Evolutionary conservation across 2,888 invertebrate species (phyloP).

Genomic region (Drosophila longiperda): DNA sequence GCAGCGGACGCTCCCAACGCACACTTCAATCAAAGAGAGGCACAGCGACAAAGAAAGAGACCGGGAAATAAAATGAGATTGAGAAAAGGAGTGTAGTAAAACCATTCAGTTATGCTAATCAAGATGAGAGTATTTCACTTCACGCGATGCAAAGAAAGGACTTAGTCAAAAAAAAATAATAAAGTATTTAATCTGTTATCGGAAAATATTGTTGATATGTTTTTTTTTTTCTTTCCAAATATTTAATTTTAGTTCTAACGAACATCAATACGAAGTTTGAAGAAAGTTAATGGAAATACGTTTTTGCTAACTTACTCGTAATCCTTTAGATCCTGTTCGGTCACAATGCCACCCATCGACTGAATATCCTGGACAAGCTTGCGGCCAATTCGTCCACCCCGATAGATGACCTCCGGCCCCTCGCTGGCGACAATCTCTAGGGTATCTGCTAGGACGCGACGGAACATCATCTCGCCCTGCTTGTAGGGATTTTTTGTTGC

Average conservation of each 20-base stretch:
- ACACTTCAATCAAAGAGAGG: conserved; percentile 59
- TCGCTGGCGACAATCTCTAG: conserved; percentile 88
- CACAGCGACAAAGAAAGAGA: neutral
- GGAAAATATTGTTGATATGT: neutral
- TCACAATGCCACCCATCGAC: conserved; percentile 90
- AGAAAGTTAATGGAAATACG: neutral
- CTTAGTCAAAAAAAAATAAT: neutral
- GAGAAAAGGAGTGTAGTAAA: neutral
- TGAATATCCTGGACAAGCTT: conserved; percentile 89
- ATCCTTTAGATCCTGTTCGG: conserved; percentile 89
- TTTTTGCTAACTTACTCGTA: conserved; percentile 87
- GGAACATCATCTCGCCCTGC: conserved; percentile 88
- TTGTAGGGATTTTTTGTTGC: conserved; percentile 83
- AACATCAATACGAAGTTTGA: neutral
- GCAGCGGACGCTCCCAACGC: conserved; percentile 88
- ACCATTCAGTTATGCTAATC: neutral
- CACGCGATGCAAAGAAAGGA: neutral
- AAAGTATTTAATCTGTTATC: neutral
- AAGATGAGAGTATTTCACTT: neutral
- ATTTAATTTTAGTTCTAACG: neutral
- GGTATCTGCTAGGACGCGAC: conserved; percentile 89
- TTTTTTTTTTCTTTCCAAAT: too few species aligned
- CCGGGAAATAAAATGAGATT: neutral
- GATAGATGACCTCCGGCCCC: conserved; percentile 90
- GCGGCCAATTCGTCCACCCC: conserved; percentile 89